These are phyloP conservation scores for Acanthisitta chloris DNA, from an alignment of 2,113 vertebrate species.

Conservation along the genomic window DNA sequence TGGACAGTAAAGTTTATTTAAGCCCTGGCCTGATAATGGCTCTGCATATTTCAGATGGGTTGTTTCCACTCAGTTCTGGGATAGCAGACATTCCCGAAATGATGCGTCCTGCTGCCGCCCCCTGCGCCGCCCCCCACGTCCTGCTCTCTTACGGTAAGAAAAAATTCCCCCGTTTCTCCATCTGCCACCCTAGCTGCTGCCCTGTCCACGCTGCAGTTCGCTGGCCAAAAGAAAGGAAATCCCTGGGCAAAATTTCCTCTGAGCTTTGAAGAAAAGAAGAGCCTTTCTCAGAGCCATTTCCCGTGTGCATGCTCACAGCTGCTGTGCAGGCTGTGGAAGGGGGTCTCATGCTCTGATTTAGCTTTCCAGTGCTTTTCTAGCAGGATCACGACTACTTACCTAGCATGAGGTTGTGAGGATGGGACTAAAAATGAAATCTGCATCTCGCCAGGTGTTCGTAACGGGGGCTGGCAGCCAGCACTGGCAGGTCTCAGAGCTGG, in stretches of 20 bases:
- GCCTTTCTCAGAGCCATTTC: fast-evolving
- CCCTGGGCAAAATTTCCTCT: not conserved
- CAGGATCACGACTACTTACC: fast-evolving
- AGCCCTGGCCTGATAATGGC: slow-evolving; percentile 78
- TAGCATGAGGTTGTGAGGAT: not conserved
- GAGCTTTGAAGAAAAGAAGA: not conserved
- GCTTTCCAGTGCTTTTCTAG: not conserved
- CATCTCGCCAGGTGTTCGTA: not conserved
- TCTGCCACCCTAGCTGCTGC: not conserved
- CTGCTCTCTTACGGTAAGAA: not conserved
- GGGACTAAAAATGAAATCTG: slow-evolving; percentile 32
- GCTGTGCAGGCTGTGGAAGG: not conserved
- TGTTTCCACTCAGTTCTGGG: slow-evolving; percentile 64
- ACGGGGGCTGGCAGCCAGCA: slow-evolving; percentile 29
- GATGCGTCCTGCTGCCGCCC: not conserved
- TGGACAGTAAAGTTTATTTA: slow-evolving; percentile 84
- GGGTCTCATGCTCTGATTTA: not conserved
- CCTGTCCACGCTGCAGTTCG: fast-evolving
- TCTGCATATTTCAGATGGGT: slow-evolving; percentile 68
- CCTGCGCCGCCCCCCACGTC: not conserved
- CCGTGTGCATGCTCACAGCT: not conserved
- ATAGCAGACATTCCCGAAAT: slow-evolving; percentile 62
- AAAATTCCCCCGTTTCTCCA: not conserved
- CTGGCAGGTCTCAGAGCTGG: slow-evolving; percentile 38
- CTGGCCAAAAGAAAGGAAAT: not conserved